Conservation (phyloP, 2,113 vertebrate genomes). For the Lichenostomus cassidix region DNA sequence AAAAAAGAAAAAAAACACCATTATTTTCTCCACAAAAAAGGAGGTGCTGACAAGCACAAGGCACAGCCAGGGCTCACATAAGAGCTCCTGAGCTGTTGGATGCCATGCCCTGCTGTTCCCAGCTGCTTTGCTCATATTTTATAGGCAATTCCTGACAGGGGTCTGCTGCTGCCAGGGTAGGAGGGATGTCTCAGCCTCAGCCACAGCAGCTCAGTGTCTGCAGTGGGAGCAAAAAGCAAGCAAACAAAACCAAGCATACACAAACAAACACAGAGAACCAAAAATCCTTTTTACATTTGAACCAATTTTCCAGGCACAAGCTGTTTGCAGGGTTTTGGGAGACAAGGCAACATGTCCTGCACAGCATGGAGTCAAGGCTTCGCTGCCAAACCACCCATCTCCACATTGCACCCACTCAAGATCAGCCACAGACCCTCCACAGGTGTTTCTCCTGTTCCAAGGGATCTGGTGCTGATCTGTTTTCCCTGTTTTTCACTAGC, state of each 20-base stretch:
- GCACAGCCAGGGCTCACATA: fast-evolving
- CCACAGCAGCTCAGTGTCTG: neutral
- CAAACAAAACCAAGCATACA: neutral
- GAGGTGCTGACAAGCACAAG: fast-evolving
- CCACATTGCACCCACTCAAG: neutral
- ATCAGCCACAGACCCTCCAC: neutral
- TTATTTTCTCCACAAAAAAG: no score
- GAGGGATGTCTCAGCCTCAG: neutral
- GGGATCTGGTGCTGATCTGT: neutral
- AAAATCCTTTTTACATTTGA: neutral
- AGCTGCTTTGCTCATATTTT: neutral
- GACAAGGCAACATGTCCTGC: neutral
- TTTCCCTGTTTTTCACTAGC: neutral
- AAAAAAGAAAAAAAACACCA: no score
- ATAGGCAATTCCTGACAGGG: neutral
- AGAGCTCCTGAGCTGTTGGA: neutral
- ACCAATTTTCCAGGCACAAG: neutral
- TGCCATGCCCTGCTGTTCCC: neutral
- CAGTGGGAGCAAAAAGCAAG: neutral
- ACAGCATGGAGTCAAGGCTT: neutral
- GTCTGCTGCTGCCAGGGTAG: neutral
- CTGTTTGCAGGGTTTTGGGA: neutral
- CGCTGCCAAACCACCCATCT: neutral
- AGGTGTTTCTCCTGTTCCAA: neutral
- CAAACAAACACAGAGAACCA: neutral